Conservation (phyloP, 2,797 vertebrate genomes). For the Taenioides sp. region DNA sequence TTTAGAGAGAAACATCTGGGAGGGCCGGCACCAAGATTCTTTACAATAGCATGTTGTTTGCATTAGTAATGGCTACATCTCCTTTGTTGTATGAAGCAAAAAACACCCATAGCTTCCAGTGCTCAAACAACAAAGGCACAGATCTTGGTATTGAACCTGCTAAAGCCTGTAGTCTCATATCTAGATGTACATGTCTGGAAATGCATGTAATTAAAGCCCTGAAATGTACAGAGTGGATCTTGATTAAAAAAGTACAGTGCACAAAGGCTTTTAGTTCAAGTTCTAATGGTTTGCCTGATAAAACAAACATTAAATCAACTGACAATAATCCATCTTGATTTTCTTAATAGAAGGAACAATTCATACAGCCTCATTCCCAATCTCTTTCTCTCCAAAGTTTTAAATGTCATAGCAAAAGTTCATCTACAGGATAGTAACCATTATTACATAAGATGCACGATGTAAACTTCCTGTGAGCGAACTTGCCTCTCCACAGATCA, state of each 20-base stretch:
- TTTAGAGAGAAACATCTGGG: not conserved
- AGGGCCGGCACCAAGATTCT: not conserved
- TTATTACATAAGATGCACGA: no score
- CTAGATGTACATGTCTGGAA: not conserved
- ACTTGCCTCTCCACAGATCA: no score
- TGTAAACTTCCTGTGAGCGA: no score
- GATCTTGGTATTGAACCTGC: not conserved
- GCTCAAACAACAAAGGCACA: not conserved
- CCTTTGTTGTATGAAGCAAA: slow-evolving; percentile 7
- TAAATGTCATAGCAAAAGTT: not conserved
- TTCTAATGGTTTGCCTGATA: no score
- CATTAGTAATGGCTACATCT: slow-evolving; percentile 2
- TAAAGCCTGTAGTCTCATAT: not conserved
- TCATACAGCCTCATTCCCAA: no score
- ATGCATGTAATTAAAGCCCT: not conserved
- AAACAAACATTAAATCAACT: no score
- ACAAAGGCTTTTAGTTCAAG: not conserved
- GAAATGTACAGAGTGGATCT: not conserved
- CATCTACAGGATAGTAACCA: not conserved
- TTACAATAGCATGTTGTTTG: slow-evolving; percentile 10
- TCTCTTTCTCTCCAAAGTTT: not conserved
- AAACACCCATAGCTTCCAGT: not conserved
- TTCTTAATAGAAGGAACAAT: no score
- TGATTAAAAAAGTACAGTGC: not conserved
- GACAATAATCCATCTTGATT: no score